These are phyloP conservation scores for Eledona agricola DNA, from an alignment of 2,888 invertebrate genomes.

Conservation along the genomic window DNA sequence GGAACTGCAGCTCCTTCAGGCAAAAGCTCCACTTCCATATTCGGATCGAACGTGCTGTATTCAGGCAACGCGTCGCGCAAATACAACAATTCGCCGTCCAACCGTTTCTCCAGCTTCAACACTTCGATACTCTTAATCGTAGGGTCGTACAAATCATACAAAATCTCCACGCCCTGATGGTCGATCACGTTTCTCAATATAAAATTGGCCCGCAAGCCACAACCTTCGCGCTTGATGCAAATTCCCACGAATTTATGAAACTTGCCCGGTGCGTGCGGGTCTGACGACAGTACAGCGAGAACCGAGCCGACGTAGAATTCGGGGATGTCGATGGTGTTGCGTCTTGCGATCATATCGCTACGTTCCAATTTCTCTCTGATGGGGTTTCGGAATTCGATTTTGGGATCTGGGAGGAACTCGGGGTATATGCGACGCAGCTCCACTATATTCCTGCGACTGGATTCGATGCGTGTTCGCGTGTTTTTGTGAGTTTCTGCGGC, in stretches of 20 bases:
- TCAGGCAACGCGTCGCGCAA: slow-evolving; percentile 89
- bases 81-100: slow-evolving; percentile 90
- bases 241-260: slow-evolving; percentile 90
- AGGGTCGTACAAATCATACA: slow-evolving; percentile 94
- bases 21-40: slow-evolving; percentile 86
- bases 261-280: slow-evolving; percentile 86
- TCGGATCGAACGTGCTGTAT: slow-evolving; percentile 90
- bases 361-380: slow-evolving; percentile 90
- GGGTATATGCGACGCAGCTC: slow-evolving; percentile 80
- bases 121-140: slow-evolving; percentile 90
- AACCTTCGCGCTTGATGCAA: slow-evolving; percentile 85
- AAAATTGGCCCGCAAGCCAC: slow-evolving; percentile 86
- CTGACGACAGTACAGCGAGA: slow-evolving; percentile 86
- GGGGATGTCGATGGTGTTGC: slow-evolving; percentile 86
- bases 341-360: slow-evolving; percentile 88
- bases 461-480: background rate
- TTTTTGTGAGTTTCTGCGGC: background rate
- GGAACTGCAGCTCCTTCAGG: slow-evolving; percentile 70
- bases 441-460: slow-evolving; percentile 51
- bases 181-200: slow-evolving; percentile 93
- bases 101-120: slow-evolving; percentile 87
- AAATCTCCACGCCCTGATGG: slow-evolving; percentile 76
- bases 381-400: slow-evolving; percentile 77
- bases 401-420: slow-evolving; percentile 92
- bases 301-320: slow-evolving; percentile 98